Evolutionary conservation across 1,140 invertebrate species (phyloP), one percentile per base, ranked within the genome.

Genomic region (Pogonomyrmex barbatus): DNA sequence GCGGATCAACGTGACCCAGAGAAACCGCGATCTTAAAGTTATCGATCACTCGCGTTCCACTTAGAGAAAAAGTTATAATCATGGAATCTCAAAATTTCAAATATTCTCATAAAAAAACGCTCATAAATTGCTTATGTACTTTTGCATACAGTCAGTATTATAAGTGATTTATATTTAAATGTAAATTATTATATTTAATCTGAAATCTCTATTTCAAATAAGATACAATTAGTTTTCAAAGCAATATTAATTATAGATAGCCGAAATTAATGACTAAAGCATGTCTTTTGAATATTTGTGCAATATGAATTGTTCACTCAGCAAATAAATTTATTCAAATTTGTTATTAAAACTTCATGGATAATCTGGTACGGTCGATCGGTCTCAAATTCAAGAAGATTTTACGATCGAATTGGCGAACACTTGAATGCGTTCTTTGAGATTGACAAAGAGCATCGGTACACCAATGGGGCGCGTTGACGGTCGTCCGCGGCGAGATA

Each of bases 1-100:
- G 54, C 60, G 84, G 84, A 86, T 88, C 87, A 87, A 85, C 67
- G 58, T 83, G 85, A 89, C 77, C 42, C 50, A 42, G 68, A 47
- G n/a, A 82, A 50, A 58, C 54, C 52, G 68, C 45, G 83, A 81
- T 82, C 68, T 63, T 39, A 47, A 79, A 71, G 58, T 60, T 78
- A 87, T 89, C 85, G 73, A 87, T 77, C 84, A 76, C 58, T 24
- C 24, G 2, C 47, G 12, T 84, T 62, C 33, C 70, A 33, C 47
- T 33, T 84, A n/a, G 56, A 33, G 33, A 14, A 10, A 54, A 30
- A 75, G 58, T 10, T 47, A 62, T 47, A 39, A 4, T 4, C 14
- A 47, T n/a, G 9, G 5, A 71, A 33, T 50, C 47, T 62, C 70
- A 4, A 24, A 24, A 36, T 84, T 77, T 54, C 47, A 36, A 85